These are phyloP conservation scores for Eidolon dupreanum DNA, from an alignment of 2,797 vertebrate species.

Conservation along the genomic window DNA sequence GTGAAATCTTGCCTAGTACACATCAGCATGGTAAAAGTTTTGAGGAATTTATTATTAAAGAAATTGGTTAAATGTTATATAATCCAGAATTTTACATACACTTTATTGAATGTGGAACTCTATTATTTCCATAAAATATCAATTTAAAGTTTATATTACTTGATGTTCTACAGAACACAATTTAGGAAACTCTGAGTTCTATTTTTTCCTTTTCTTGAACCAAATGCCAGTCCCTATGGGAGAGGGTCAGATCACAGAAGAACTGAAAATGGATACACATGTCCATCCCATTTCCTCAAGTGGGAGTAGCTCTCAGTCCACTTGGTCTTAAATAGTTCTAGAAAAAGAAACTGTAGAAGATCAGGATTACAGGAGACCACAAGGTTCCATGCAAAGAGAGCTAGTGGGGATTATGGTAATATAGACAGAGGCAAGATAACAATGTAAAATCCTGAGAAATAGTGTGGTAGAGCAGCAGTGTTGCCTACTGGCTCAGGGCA, in stretches of 20 bases:
- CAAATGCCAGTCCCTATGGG: not conserved
- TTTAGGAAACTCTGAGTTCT: not conserved
- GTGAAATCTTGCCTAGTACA: not conserved
- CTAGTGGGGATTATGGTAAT: not conserved
- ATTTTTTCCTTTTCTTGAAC: not conserved
- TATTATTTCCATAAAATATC: not conserved
- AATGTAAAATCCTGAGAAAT: not conserved
- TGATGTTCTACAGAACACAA: not conserved
- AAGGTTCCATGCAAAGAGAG: not conserved
- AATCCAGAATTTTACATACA: not conserved
- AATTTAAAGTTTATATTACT: not conserved
- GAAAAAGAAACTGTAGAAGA: not conserved
- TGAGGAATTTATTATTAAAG: not conserved
- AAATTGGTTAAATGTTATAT: not conserved
- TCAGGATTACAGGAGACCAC: no score
- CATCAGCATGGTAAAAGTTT: not conserved
- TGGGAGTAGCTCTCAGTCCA: not conserved
- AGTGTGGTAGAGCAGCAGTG: not conserved
- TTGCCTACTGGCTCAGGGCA: not conserved
- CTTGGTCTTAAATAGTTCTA: not conserved
- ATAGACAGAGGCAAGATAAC: not conserved
- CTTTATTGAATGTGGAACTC: not conserved
- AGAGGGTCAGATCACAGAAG: not conserved
- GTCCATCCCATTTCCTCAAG: not conserved
- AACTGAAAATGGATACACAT: not conserved